Evolutionary conservation across 2,113 vertebrate species (phyloP), one percentile per base, ranked within the genome.

Genomic region (Falco punctatus): DNA sequence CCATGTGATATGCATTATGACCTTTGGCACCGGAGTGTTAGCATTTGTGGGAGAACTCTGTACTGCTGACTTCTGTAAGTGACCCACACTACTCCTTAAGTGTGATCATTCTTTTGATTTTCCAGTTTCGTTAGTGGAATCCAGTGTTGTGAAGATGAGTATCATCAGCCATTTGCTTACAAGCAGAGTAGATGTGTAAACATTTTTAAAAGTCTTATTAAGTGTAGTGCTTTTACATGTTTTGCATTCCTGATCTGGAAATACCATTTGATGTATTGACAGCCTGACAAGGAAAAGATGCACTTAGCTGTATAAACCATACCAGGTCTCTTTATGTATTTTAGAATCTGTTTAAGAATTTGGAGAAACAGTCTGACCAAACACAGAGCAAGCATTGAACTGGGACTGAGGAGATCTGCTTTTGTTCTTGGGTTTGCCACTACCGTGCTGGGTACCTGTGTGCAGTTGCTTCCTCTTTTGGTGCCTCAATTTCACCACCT

Each of bases 191-290:
- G 14, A 80, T n/a, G 32, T 70, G 57, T 30, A 94, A 91, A 89
- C 27, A 91, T n/a, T 13, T 87, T 85, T 77, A 81, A 84, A 92
- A 93, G 33, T 94, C 22, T 57, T 91, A 91, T 10, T 71, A 82
- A 96, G 92, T 1, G 4, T 90, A 91, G 54, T 73, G 57, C 51
- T 93, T 87, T 86, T 52, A 73, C 81, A 78, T 86, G 42, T 51
- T 75, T 92, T 72, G 13, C 9, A 81, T 83, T 72, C 77, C 78
- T 80, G 73, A 92, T 87, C 32, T 87, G 51, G 32, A 92, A 95
- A 92, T 80, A 70, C 5, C 27, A 28, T 58, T 92, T 86, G 42
- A 82, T 71, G 23, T 75, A 12, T 38, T 77, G 51, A 77, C 33
- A 89, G 48, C 75, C 42, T 69, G 52, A 54, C 22, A 46, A 88